These are phyloP conservation scores for Isichthys henryi DNA, from an alignment of 2,113 vertebrate genomes.

Conservation along the genomic window DNA sequence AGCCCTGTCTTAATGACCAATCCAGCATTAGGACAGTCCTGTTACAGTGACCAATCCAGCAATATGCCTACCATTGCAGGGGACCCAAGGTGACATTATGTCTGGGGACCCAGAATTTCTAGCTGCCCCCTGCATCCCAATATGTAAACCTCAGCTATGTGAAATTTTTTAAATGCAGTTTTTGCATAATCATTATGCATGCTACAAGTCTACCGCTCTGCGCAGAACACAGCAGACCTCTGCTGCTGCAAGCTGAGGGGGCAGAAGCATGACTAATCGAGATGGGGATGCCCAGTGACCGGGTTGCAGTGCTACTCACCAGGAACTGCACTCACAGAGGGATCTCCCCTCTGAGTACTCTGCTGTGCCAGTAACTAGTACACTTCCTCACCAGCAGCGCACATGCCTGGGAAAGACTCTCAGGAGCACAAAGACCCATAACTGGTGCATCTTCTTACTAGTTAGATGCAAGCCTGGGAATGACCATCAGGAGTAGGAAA, in stretches of 20 bases:
- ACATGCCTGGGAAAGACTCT: neutral
- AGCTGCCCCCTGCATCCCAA: neutral
- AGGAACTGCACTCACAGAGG: neutral
- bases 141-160: neutral
- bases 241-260: neutral
- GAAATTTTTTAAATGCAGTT: neutral
- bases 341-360: neutral
- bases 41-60: neutral
- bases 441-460: neutral
- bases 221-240: neutral
- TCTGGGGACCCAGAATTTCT: neutral
- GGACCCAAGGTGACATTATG: neutral
- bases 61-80: neutral
- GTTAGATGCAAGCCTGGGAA: neutral
- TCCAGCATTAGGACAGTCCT: too few relatives aligned
- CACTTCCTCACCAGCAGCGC: neutral
- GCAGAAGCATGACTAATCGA: neutral
- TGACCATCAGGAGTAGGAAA: neutral
- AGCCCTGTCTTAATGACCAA: too few relatives aligned
- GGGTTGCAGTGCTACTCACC: neutral
- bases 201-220: neutral
- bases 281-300: neutral
- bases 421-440: neutral
- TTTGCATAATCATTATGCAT: neutral
- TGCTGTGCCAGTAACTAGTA: neutral